Conservation (phyloP, 37 sponge, comb jelly and placozoan species). For the Hexactinellida sp. region DNA sequence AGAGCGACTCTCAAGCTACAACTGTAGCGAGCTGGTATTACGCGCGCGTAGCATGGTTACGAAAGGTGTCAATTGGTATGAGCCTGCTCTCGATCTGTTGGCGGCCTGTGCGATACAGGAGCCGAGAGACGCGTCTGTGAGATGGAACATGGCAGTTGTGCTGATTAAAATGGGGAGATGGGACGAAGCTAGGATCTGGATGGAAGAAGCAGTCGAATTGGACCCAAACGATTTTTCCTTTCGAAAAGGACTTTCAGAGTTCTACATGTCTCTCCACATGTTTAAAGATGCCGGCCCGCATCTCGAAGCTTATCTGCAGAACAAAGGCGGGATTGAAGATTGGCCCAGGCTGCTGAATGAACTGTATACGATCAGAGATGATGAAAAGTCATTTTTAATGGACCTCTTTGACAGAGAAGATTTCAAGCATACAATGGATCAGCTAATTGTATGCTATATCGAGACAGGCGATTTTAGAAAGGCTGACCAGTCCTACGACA, state of each 20-base stretch:
- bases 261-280: constrained; percentile 14
- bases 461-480: constrained; percentile 27
- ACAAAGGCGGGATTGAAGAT: constrained; percentile 24
- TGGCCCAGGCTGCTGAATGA: constrained; percentile 44
- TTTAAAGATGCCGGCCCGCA: constrained; percentile 25
- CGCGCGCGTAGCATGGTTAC: constrained; percentile 7
- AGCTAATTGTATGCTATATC: constrained; percentile 47
- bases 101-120: constrained; percentile 52
- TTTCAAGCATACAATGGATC: constrained; percentile 24
- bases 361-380: constrained; percentile 35
- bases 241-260: constrained; percentile 20
- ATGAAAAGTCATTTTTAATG: constrained; percentile 51
- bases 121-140: constrained; percentile 26
- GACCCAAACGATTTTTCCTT: constrained; percentile 37
- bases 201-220: constrained; percentile 36
- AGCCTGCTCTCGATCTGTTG: constrained; percentile 43
- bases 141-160: constrained; percentile 59
- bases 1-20: not conserved
- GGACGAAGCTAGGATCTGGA: constrained; percentile 42
- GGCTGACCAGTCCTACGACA: constrained; percentile 49
- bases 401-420: constrained; percentile 26
- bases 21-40: not conserved
- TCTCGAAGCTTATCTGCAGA: constrained; percentile 45
- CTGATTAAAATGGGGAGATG: constrained; percentile 32
- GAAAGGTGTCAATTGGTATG: constrained; percentile 24